Conservation (phyloP, 2,888 invertebrate species). For the Perithous albicinctus region DNA sequence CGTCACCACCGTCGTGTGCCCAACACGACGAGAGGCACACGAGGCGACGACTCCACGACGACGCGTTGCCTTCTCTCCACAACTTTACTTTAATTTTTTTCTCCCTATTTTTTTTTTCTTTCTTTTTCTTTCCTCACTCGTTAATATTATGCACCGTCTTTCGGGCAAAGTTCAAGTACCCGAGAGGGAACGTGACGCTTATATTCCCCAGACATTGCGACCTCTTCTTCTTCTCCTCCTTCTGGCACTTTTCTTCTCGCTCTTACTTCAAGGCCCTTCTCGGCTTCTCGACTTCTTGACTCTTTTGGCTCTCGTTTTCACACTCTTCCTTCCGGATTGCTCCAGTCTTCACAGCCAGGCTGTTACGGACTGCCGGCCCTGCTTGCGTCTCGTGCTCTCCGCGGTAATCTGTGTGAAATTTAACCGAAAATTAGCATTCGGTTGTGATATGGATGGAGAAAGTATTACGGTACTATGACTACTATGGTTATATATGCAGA, state of each 20-base stretch:
- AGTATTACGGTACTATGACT: conserved; percentile 3
- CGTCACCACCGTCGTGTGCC: conserved; percentile 13
- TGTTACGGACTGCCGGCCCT: conserved; percentile 40
- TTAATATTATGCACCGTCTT: conserved; percentile 66
- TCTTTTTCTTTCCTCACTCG: conserved; percentile 41
- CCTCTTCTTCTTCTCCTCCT: conserved; percentile 1
- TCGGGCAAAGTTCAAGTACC: conserved; percentile 66
- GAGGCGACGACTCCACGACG: neutral
- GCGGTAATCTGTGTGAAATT: conserved; percentile 53
- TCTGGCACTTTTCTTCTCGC: neutral
- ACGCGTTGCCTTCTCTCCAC: neutral
- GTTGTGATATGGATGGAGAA: conserved; percentile 7
- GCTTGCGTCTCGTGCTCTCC: conserved; percentile 47
- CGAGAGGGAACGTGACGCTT: conserved; percentile 61
- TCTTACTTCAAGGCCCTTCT: neutral
- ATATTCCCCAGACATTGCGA: conserved; percentile 59
- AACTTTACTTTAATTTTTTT: conserved; percentile 15
- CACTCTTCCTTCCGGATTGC: neutral
- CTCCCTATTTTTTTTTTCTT: conserved; percentile 11
- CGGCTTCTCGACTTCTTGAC: conserved; percentile 13
- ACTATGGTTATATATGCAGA: neutral
- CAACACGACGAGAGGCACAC: neutral
- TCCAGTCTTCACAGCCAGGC: neutral
- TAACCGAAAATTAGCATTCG: conserved; percentile 49
- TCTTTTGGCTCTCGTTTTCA: conserved; percentile 24